A percentile compares a stretch with the other conserved stretches of the same genome.
Conservation (phyloP, 2,888 invertebrate genomes). For the Corythucha ciliata region DNA sequence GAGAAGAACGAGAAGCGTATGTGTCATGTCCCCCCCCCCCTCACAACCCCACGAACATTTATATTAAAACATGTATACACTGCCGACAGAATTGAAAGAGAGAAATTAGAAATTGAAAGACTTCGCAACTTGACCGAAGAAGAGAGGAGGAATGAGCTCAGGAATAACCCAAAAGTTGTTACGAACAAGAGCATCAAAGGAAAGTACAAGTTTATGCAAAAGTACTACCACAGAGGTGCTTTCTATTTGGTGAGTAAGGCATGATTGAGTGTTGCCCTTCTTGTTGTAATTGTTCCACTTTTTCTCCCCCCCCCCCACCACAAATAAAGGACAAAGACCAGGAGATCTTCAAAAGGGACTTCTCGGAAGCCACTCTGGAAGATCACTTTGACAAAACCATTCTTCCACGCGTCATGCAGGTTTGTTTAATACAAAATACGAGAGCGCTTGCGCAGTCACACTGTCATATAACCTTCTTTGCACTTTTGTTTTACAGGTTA, state of each 20-base stretch:
- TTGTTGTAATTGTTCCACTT: too few species aligned
- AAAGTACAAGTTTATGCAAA: conserved; percentile 98
- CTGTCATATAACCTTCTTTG: background rate
- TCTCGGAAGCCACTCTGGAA: conserved; percentile 90
- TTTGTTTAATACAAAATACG: conserved; percentile 33
- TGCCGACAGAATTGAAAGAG: conserved; percentile 63
- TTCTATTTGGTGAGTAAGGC: conserved; percentile 69
- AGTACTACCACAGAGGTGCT: conserved; percentile 98
- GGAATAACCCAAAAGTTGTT: conserved; percentile 81
- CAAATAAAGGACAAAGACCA: conserved; percentile 86
- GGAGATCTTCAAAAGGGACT: conserved; percentile 82
- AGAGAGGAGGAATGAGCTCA: conserved; percentile 78
- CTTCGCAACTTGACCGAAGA: conserved; percentile 93
- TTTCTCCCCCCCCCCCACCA: too few species aligned
- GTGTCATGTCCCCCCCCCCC: too few species aligned
- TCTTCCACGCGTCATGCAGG: conserved; percentile 98
- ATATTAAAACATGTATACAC: conserved; percentile 9
- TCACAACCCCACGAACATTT: too few species aligned
- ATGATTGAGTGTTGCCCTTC: background rate
- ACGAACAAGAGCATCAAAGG: conserved; percentile 94
- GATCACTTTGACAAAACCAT: conserved; percentile 99
- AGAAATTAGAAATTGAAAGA: conserved; percentile 78
- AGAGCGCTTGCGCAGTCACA: conserved; percentile 2
- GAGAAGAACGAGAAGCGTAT: conserved; percentile 88
- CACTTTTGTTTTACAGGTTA: conserved; percentile 52